Evolutionary conservation across 2,888 invertebrate genomes (phyloP), one percentile per base, ranked within the genome.

Genomic region (Clunio marinus): DNA sequence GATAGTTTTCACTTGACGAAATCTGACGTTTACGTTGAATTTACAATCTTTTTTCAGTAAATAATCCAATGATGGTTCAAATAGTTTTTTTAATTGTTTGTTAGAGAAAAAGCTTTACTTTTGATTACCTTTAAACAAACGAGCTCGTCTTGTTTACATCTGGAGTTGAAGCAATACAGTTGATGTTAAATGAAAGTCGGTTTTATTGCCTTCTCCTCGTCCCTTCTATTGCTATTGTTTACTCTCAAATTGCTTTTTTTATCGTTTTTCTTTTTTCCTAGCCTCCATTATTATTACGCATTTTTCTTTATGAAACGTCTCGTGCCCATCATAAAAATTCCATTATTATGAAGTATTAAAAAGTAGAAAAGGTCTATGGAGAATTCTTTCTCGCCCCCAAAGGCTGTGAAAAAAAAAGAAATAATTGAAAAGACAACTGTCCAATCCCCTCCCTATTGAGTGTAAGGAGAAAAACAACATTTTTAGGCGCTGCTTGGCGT

Each of bases 171-270:
- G n/a, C n/a, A n/a, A n/a, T n/a, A n/a, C n/a, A n/a, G n/a, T n/a
- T n/a, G n/a, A n/a, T n/a, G n/a, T n/a, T n/a, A n/a, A n/a, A n/a
- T n/a, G n/a, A n/a, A n/a, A n/a, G n/a, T n/a, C n/a, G n/a, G n/a
- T n/a, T n/a, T n/a, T 41, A 41, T 41, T 41, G 10, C 10, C 41
- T 15, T 41, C 41, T 10, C 41, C 41, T 15, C 15, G 41, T 15
- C n/a, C 41, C 41, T 41, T 41, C 41, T n/a, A 10, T 27, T 28
- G 27, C 25, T 25, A 57, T 57, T 57, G 58, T 58, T 58, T 58
- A 25, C 58, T n/a, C 27, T 58, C 4, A 58, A 58, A 58, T 58
- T 58, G 58, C n/a, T 24, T 58, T 58, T 25, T 25, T 58, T 58
- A 24, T 7, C 27, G 24, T 58, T 2, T 20, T 46, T 27, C 27